Evolutionary conservation across 2,797 vertebrate genomes (phyloP).

Genomic region (Orientallactaga sibirica): DNA sequence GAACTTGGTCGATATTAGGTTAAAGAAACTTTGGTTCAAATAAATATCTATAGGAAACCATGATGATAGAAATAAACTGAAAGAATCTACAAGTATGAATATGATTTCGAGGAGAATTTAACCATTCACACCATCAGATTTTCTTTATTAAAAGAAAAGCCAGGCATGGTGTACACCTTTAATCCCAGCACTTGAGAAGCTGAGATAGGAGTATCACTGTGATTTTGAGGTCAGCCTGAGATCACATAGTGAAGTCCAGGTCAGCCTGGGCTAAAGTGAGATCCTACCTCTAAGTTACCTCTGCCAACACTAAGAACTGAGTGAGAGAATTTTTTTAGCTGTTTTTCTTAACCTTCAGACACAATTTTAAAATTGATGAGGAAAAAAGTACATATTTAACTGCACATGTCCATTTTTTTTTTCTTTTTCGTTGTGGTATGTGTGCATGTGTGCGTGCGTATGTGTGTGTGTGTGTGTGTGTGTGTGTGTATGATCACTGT

Average conservation of each 20-base stretch:
- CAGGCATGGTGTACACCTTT: too few relatives aligned
- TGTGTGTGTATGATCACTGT: too few relatives aligned
- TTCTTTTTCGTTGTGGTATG: too few relatives aligned
- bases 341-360: neutral
- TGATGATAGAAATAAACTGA: neutral
- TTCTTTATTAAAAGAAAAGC: neutral
- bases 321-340: neutral
- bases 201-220: too few relatives aligned
- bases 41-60: neutral
- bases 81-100: neutral
- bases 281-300: neutral
- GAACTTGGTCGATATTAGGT: neutral
- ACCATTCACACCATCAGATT: neutral
- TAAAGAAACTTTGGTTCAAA: neutral
- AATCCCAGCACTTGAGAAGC: too few relatives aligned
- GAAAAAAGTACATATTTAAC: neutral
- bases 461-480: too few relatives aligned
- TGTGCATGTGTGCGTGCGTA: too few relatives aligned
- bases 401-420: too few relatives aligned
- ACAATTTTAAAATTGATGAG: neutral
- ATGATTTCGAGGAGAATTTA: neutral
- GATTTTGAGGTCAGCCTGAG: too few relatives aligned
- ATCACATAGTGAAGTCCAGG: too few relatives aligned
- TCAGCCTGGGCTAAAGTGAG: too few relatives aligned
- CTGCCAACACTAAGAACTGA: neutral